A percentile compares a stretch with the other conserved stretches of the same genome.
Conservation (phyloP, 2,888 invertebrate species). For the Mechanitis mazaeus region DNA sequence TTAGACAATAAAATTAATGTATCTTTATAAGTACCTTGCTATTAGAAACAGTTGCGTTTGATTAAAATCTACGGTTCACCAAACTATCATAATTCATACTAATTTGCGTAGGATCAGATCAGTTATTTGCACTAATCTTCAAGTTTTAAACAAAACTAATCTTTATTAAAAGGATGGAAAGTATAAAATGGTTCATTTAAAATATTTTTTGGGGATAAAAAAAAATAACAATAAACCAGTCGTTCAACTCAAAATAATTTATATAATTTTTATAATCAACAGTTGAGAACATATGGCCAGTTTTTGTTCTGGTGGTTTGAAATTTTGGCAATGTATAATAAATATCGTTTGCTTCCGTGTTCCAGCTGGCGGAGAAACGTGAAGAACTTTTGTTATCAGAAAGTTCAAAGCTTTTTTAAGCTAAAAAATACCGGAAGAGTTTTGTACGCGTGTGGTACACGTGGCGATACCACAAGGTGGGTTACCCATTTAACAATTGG, state of each 20-base stretch:
- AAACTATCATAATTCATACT: slow-evolving; percentile 34
- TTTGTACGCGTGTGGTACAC: slow-evolving; percentile 41
- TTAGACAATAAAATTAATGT: background rate
- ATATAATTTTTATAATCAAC: slow-evolving; percentile 41
- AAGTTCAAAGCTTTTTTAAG: slow-evolving; percentile 50
- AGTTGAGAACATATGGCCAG: slow-evolving; percentile 35
- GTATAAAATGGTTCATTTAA: slow-evolving; percentile 21
- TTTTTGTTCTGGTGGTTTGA: slow-evolving; percentile 41
- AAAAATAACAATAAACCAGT: slow-evolving; percentile 53
- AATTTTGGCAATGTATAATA: slow-evolving; percentile 61
- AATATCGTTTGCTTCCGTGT: slow-evolving; percentile 45
- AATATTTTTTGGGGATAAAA: slow-evolving; percentile 39
- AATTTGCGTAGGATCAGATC: slow-evolving; percentile 45
- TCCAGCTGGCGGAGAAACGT: slow-evolving; percentile 66
- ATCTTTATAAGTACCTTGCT: background rate
- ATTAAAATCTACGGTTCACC: slow-evolving; percentile 44
- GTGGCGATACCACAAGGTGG: slow-evolving; percentile 21
- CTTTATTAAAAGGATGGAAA: slow-evolving; percentile 22
- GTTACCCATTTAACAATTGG: slow-evolving; percentile 10
- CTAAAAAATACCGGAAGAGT: slow-evolving; percentile 22
- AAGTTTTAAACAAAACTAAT: slow-evolving; percentile 18
- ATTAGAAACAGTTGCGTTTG: slow-evolving; percentile 29
- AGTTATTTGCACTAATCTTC: slow-evolving; percentile 39
- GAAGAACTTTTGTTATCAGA: slow-evolving; percentile 57
- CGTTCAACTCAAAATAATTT: slow-evolving; percentile 48